Percentiles rank a stretch among this genome's conserved stretches.
Evolutionary conservation across 2,113 vertebrate species (phyloP).

Genomic region (Larimichthys crocea): DNA sequence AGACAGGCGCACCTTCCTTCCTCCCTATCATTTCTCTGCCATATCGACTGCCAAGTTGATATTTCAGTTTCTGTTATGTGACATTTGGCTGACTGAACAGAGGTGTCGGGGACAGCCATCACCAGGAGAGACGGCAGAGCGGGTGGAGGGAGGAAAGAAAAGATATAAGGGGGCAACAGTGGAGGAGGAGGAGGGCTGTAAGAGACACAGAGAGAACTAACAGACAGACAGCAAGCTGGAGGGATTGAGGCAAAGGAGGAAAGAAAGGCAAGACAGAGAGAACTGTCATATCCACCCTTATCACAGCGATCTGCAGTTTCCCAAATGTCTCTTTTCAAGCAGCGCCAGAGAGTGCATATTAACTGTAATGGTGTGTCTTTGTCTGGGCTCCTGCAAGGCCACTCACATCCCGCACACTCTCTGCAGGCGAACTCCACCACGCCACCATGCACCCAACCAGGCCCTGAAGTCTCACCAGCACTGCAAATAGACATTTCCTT

Average conservation of each 20-base stretch:
- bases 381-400: constrained; percentile 54
- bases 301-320: constrained; percentile 77
- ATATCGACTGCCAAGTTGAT: constrained; percentile 82
- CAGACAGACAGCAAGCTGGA: constrained; percentile 55
- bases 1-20: constrained; percentile 62
- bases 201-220: constrained; percentile 44
- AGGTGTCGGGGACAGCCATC: constrained; percentile 78
- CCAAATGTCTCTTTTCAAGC: constrained; percentile 76
- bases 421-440: constrained; percentile 39
- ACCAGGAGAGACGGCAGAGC: constrained; percentile 64
- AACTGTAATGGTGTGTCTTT: constrained; percentile 74
- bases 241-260: constrained; percentile 50
- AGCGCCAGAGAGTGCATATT: constrained; percentile 72
- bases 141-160: constrained; percentile 37
- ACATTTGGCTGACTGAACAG: constrained; percentile 85
- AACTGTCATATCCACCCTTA: constrained; percentile 78
- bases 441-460: constrained; percentile 29
- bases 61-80: constrained; percentile 82
- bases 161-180: constrained; percentile 33
- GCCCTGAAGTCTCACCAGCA: constrained; percentile 31
- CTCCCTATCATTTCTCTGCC: constrained; percentile 66
- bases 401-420: constrained; percentile 45
- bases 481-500: constrained; percentile 28
- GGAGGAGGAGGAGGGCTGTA: constrained; percentile 45
- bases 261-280: constrained; percentile 34